Conservation (phyloP, 2,888 invertebrate genomes). For the Andrena chrysosceles region DNA sequence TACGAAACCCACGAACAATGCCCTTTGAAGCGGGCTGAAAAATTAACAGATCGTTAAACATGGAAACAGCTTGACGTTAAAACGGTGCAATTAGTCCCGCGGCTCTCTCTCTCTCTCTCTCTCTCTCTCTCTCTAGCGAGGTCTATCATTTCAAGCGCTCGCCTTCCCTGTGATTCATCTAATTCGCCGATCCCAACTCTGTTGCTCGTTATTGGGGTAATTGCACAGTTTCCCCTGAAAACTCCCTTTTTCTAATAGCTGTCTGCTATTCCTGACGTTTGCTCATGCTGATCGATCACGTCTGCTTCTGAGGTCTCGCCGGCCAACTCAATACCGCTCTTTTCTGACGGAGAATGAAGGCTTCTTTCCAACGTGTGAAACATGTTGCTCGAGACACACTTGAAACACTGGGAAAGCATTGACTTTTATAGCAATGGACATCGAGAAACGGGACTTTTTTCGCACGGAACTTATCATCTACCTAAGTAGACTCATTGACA, state of each 20-base stretch:
- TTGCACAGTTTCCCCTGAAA: slow-evolving; percentile 38
- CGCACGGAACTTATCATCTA: too few species aligned
- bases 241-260: background rate
- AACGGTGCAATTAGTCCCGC: slow-evolving; percentile 53
- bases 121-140: slow-evolving; percentile 16
- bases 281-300: background rate
- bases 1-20: slow-evolving; percentile 21
- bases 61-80: slow-evolving; percentile 49
- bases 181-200: slow-evolving; percentile 35
- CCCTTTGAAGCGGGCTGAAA: slow-evolving; percentile 1
- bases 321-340: background rate
- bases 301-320: background rate
- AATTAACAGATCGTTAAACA: slow-evolving; percentile 56
- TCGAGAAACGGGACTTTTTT: too few species aligned
- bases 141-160: slow-evolving; percentile 40
- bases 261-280: background rate
- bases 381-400: too few species aligned
- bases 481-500: too few species aligned
- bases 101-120: slow-evolving; percentile 24
- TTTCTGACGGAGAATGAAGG: background rate
- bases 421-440: too few species aligned
- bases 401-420: too few species aligned
- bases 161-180: slow-evolving; percentile 49
- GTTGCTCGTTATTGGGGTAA: slow-evolving; percentile 24
- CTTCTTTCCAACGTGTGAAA: background rate